These are phyloP conservation scores for Martes martes DNA, from an alignment of 2,113 vertebrate species.

Conservation along the genomic window DNA sequence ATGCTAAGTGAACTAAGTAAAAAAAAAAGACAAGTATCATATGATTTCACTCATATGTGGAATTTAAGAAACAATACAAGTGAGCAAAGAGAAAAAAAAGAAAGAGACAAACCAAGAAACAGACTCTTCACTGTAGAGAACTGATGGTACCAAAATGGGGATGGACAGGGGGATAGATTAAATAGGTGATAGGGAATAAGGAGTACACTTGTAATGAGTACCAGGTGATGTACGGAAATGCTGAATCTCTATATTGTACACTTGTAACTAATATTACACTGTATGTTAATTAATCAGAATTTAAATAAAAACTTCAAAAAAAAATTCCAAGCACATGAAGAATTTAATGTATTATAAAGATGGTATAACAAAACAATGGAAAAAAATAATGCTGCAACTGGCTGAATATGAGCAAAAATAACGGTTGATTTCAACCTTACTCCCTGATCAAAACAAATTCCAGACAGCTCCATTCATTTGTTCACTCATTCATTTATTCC, in stretches of 20 bases:
- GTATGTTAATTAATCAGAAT: background rate
- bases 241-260: background rate
- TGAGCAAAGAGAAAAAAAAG: too few relatives aligned
- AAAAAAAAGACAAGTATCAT: too few relatives aligned
- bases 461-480: background rate
- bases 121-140: background rate
- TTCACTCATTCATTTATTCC: background rate
- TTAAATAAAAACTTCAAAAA: background rate
- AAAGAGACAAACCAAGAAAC: too few relatives aligned
- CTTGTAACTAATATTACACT: background rate
- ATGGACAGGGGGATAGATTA: background rate
- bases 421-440: slow-evolving; percentile 14
- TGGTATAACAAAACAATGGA: background rate
- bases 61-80: too few relatives aligned
- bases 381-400: background rate
- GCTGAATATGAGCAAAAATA: background rate
- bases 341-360: background rate
- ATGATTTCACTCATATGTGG: too few relatives aligned
- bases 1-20: too few relatives aligned
- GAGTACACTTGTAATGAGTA: background rate
- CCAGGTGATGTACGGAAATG: background rate
- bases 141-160: background rate
- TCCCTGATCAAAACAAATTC: slow-evolving; percentile 22
- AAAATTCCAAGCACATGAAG: background rate
- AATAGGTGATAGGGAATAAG: background rate